Evolutionary conservation across 2,797 vertebrate species (phyloP).

Genomic region (Stomatorhinus walkeri): DNA sequence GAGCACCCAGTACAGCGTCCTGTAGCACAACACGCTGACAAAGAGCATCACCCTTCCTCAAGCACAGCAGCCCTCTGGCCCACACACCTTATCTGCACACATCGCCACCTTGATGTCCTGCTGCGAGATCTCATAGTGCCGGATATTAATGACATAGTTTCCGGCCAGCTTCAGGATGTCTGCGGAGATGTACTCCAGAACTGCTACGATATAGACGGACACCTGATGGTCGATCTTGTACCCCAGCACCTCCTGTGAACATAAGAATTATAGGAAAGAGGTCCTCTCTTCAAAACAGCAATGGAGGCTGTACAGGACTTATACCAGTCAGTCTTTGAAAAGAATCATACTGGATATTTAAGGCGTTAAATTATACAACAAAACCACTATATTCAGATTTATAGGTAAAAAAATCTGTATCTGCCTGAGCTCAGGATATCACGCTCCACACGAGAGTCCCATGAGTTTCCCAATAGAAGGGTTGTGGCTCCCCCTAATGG

Average conservation of each 20-base stretch:
- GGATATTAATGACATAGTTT: slow-evolving; percentile 95
- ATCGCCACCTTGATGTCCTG: slow-evolving; percentile 99
- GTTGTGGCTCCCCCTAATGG: slow-evolving; percentile 2
- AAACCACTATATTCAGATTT: not conserved
- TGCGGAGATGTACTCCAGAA: slow-evolving; percentile 96
- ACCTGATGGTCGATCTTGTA: slow-evolving; percentile 96
- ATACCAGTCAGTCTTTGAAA: not conserved
- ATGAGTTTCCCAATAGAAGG: not conserved
- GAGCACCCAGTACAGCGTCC: not conserved
- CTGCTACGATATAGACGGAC: slow-evolving; percentile 91
- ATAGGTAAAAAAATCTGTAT: not conserved
- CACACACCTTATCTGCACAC: slow-evolving; percentile 93
- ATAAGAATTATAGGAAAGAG: not conserved
- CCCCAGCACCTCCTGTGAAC: slow-evolving; percentile 83
- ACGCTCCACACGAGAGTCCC: not conserved
- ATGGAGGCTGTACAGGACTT: not conserved
- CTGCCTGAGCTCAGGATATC: not conserved
- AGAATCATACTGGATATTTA: not conserved
- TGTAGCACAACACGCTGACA: not conserved
- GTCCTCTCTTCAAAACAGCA: not conserved
- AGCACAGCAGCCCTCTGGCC: not conserved
- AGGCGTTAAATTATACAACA: not conserved
- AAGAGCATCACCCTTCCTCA: not conserved
- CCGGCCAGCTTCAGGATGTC: slow-evolving; percentile 97
- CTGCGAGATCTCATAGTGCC: slow-evolving; percentile 96